A percentile compares a stretch with the other conserved stretches of the same genome.
phyloP scores from a whole-genome alignment of 2,888 invertebrate species.

The Diplazon laetatorius region DNA sequence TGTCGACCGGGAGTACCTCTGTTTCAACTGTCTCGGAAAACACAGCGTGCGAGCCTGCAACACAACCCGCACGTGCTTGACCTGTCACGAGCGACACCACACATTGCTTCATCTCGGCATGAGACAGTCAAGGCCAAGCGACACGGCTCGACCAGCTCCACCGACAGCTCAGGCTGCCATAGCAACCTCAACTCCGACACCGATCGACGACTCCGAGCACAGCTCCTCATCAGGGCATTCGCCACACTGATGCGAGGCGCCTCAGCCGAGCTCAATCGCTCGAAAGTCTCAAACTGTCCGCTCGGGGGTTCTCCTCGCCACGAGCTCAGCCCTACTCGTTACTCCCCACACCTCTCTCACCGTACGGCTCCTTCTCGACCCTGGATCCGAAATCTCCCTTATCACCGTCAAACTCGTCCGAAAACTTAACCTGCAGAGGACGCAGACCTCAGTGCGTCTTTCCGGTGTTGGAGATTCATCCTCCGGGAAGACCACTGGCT shows the following conservation, averaged over 20 bases:
- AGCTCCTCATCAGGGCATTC: slow-evolving; percentile 12
- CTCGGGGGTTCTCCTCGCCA: slow-evolving; percentile 33
- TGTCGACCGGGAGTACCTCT: background rate
- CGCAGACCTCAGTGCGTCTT: slow-evolving; percentile 6
- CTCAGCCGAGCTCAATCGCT: background rate
- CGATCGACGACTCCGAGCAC: background rate
- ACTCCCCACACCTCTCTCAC: background rate
- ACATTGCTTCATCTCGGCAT: background rate
- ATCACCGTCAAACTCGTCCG: slow-evolving; percentile 24
- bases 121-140: background rate
- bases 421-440: slow-evolving; percentile 8
- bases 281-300: background rate
- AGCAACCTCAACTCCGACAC: background rate
- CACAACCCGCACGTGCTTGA: background rate
- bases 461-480: slow-evolving; percentile 32
- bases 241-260: background rate
- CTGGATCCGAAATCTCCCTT: slow-evolving; percentile 41
- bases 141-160: background rate
- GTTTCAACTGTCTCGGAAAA: background rate
- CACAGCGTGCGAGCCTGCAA: background rate
- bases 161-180: background rate
- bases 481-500: slow-evolving; percentile 21
- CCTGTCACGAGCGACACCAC: background rate
- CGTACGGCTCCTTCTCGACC: slow-evolving; percentile 36
- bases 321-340: background rate